Conservation (phyloP, 2,888 invertebrate species). For the Coremacera marginata region DNA sequence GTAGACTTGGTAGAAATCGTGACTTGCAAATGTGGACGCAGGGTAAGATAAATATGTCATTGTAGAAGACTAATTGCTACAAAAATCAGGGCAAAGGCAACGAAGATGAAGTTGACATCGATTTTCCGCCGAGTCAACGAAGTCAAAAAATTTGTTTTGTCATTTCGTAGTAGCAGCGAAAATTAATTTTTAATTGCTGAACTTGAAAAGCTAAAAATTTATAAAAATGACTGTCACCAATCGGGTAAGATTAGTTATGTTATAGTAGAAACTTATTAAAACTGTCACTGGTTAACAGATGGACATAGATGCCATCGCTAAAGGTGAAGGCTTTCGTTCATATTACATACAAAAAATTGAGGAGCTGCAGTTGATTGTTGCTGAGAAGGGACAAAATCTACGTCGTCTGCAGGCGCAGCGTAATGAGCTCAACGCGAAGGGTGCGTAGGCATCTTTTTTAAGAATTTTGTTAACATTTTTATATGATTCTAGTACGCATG, state of each 20-base stretch:
- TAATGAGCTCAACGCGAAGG: slow-evolving; percentile 99
- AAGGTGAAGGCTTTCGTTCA: slow-evolving; percentile 89
- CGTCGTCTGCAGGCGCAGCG: slow-evolving; percentile 97
- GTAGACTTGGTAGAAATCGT: no score
- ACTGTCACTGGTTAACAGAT: slow-evolving; percentile 54
- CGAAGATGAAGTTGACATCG: not conserved
- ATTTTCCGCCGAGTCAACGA: slow-evolving; percentile 25
- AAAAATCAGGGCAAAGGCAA: not conserved
- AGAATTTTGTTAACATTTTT: not conserved
- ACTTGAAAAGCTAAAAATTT: not conserved
- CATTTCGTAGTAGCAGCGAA: not conserved
- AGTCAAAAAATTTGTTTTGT: slow-evolving; percentile 20
- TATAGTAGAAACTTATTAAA: not conserved
- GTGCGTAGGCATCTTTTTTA: slow-evolving; percentile 67
- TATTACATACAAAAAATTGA: slow-evolving; percentile 99
- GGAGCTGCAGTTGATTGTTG: slow-evolving; percentile 93
- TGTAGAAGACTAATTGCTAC: not conserved
- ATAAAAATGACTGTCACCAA: slow-evolving; percentile 61
- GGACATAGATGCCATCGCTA: slow-evolving; percentile 64
- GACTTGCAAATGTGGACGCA: no score
- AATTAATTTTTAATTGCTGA: not conserved
- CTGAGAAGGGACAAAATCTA: slow-evolving; percentile 98
- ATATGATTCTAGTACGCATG: slow-evolving; percentile 83
- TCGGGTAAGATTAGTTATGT: slow-evolving; percentile 54
- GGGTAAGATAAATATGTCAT: not conserved